Percentiles rank a stretch among this genome's conserved stretches.
phyloP scores from a whole-genome alignment of 2,888 invertebrate species.

The Cremastinae sp. region DNA sequence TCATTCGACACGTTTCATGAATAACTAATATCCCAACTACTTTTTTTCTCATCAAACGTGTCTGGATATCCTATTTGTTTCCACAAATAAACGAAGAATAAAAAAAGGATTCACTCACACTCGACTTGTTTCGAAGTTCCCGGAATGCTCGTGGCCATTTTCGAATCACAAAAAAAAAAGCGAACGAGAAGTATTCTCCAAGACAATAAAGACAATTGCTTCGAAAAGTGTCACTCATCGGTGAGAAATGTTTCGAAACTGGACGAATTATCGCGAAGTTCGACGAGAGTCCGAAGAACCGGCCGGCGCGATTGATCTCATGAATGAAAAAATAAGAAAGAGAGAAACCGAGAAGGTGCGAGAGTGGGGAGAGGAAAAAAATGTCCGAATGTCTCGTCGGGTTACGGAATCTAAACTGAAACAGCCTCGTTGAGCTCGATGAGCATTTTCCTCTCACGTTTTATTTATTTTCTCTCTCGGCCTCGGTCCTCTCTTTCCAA shows the following conservation, averaged over 20 bases:
- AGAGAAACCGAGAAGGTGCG: not conserved
- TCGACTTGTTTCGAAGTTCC: constrained; percentile 73
- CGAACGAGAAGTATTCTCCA: not conserved
- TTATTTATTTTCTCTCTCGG: constrained; percentile 8
- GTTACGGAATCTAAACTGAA: constrained; percentile 47
- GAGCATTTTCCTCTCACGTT: constrained; percentile 31
- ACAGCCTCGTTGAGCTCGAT: constrained; percentile 32
- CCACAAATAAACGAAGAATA: no score
- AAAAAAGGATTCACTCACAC: constrained; percentile 70
- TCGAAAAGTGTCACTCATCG: no score
- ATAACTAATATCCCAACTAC: no score
- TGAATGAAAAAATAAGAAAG: constrained; percentile 6
- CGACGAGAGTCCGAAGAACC: not conserved
- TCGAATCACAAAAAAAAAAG: not conserved
- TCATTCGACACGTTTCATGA: not conserved
- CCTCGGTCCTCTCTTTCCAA: constrained; percentile 16
- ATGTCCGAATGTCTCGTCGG: constrained; percentile 28
- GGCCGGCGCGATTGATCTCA: constrained; percentile 20
- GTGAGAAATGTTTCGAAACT: no score
- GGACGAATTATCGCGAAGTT: not conserved
- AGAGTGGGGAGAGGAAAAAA: no score
- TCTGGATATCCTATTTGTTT: no score
- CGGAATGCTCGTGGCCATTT: constrained; percentile 64
- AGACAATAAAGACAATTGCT: no score
- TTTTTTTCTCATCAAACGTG: no score